Conservation (phyloP, 2,113 vertebrate species). For the Coregonus clupeaformis region DNA sequence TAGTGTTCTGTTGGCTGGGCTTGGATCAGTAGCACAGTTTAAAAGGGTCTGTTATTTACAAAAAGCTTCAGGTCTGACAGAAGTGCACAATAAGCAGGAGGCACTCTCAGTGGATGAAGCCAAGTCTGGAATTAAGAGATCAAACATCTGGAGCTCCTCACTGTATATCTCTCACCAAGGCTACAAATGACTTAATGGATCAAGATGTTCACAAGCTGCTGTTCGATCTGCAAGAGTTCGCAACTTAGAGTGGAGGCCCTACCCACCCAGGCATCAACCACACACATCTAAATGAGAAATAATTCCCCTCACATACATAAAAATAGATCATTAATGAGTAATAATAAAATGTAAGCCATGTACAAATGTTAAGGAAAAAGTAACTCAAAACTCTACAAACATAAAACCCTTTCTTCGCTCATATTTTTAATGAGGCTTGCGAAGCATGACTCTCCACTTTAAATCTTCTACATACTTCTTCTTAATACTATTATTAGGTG, state of each 20-base stretch:
- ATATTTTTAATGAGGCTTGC: no score
- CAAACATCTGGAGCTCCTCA: conserved; percentile 64
- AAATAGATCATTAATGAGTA: no score
- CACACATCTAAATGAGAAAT: background rate
- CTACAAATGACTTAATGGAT: conserved; percentile 71
- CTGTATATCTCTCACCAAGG: conserved; percentile 53
- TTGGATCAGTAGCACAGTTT: conserved; percentile 41
- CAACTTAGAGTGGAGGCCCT: background rate
- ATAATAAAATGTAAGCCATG: no score
- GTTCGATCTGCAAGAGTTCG: conserved; percentile 33
- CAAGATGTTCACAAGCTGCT: conserved; percentile 53
- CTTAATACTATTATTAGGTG: no score
- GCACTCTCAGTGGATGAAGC: conserved; percentile 58
- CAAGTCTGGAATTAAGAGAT: conserved; percentile 75
- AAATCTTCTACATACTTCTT: no score
- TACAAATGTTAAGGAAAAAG: no score
- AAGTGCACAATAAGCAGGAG: conserved; percentile 67
- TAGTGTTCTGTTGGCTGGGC: conserved; percentile 38
- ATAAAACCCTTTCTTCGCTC: no score
- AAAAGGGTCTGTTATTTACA: conserved; percentile 40
- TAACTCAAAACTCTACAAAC: no score
- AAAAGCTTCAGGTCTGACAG: conserved; percentile 64
- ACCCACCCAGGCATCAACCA: background rate
- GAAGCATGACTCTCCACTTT: no score
- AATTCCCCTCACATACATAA: background rate